These are phyloP conservation scores for Mimas tiliae DNA, from an alignment of 2,888 invertebrate species.

Conservation along the genomic window DNA sequence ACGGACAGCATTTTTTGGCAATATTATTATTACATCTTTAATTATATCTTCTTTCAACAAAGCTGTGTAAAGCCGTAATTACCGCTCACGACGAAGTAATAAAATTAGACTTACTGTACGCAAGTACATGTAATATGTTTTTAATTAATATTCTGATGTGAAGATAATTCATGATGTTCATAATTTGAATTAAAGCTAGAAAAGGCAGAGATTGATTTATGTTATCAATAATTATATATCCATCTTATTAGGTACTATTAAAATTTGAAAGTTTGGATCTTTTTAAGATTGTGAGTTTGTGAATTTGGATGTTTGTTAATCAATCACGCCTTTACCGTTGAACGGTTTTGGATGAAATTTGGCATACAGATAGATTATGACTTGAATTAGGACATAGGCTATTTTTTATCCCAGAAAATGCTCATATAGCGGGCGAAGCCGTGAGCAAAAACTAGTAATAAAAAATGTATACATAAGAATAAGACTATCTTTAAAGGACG, in stretches of 20 bases:
- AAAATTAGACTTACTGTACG: not conserved
- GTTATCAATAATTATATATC: too few species aligned
- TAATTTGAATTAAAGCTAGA: not conserved
- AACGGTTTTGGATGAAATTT: too few species aligned
- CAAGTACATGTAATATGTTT: not conserved
- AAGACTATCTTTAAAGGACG: slow-evolving; percentile 10
- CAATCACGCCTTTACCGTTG: too few species aligned
- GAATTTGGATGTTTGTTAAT: too few species aligned
- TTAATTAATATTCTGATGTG: not conserved
- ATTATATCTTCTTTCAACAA: not conserved
- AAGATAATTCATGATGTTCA: not conserved
- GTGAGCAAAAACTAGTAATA: too few species aligned
- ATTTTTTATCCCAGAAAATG: too few species aligned
- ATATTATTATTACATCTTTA: not conserved
- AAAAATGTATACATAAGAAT: not conserved
- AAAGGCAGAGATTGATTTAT: not conserved
- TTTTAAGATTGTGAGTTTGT: too few species aligned
- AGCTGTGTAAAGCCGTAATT: not conserved
- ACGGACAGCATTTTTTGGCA: not conserved
- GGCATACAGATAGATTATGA: too few species aligned
- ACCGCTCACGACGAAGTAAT: not conserved
- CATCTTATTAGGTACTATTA: too few species aligned
- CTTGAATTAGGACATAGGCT: too few species aligned
- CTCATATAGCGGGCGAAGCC: too few species aligned
- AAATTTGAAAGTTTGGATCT: too few species aligned